These are phyloP conservation scores for Octodonta nipae DNA, from an alignment of 2,888 invertebrate genomes.

Conservation along the genomic window DNA sequence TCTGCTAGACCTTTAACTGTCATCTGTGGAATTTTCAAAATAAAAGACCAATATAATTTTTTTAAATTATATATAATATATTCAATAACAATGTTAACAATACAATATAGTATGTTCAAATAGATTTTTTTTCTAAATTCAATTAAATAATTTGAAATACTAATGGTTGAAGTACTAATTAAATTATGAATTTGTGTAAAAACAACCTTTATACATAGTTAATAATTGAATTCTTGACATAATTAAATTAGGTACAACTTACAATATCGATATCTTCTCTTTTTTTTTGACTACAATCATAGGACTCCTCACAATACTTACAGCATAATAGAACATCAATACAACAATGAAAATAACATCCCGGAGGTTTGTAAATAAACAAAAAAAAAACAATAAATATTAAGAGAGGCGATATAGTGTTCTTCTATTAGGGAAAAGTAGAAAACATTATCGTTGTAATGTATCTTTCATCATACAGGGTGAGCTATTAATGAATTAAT, in stretches of 20 bases:
- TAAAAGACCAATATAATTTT: no score
- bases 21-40: no score
- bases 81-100: slow-evolving; percentile 16
- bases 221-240: slow-evolving; percentile 19
- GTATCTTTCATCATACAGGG: no score
- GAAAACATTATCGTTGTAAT: no score
- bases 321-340: slow-evolving; percentile 11
- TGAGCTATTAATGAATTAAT: no score
- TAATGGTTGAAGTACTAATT: slow-evolving; percentile 15
- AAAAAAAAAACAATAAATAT: slow-evolving; percentile 3
- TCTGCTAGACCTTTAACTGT: no score
- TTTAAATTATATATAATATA: slow-evolving; percentile 1
- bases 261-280: background rate
- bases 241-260: slow-evolving; percentile 12
- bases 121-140: no score
- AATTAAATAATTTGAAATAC: slow-evolving; percentile 12
- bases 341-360: slow-evolving; percentile 13
- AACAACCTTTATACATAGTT: slow-evolving; percentile 19
- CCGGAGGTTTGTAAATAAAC: slow-evolving; percentile 14
- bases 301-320: slow-evolving; percentile 6
- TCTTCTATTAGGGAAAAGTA: no score
- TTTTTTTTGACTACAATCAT: background rate
- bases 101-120: slow-evolving; percentile 24
- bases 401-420: background rate
- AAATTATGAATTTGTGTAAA: slow-evolving; percentile 18